A percentile compares a stretch with the other conserved stretches of the same genome.
These are phyloP conservation scores for Cactoblastis cactorum DNA, from an alignment of 2,888 invertebrate genomes.

Conservation along the genomic window DNA sequence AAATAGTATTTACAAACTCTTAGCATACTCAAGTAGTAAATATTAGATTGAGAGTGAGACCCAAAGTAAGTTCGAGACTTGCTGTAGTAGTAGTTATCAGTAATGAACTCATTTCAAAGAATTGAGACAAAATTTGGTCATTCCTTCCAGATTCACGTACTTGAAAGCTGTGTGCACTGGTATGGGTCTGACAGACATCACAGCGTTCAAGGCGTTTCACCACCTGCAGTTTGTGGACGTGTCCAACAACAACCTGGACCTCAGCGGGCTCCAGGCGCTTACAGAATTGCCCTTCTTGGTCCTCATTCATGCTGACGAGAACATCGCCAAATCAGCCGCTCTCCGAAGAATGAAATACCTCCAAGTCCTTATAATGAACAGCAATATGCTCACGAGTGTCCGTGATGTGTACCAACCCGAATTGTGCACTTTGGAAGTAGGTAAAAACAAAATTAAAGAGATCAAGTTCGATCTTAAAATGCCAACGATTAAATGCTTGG, in stretches of 20 bases:
- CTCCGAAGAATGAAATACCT: conserved; percentile 76
- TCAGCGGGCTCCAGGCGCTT: conserved; percentile 68
- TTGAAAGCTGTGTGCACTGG: conserved; percentile 73
- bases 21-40: too few relatives aligned
- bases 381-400: conserved; percentile 73
- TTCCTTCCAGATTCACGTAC: conserved; percentile 74
- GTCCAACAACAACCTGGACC: conserved; percentile 72
- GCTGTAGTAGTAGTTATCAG: too few relatives aligned
- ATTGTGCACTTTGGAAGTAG: conserved; percentile 77
- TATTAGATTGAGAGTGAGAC: too few relatives aligned
- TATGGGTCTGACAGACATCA: conserved; percentile 73
- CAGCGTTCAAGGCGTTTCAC: conserved; percentile 66
- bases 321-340: conserved; percentile 65
- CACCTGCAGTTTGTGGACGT: conserved; percentile 80
- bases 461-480: conserved; percentile 47
- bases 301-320: conserved; percentile 78
- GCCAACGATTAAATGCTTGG: conserved; percentile 70
- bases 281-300: conserved; percentile 74
- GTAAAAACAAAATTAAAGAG: conserved; percentile 60
- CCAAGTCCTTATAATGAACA: conserved; percentile 79
- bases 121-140: too few relatives aligned
- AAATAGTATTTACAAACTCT: too few relatives aligned
- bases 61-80: too few relatives aligned
- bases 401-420: conserved; percentile 75
- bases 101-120: too few relatives aligned